A percentile compares a stretch with the other conserved stretches of the same genome.
Conservation (phyloP, 2,888 invertebrate genomes). For the Agrilus biguttatus region DNA sequence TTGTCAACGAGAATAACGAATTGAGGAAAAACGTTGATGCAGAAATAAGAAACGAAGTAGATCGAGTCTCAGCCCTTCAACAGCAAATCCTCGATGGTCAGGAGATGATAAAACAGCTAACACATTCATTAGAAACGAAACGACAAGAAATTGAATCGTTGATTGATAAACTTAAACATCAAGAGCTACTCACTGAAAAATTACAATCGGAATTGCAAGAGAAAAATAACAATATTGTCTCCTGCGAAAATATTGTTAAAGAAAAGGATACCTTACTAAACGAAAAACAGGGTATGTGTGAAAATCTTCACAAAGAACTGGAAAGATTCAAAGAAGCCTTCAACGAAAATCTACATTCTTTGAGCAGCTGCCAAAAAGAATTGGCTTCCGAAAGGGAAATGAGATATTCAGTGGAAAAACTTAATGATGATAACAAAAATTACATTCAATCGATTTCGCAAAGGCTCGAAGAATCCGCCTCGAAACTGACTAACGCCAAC, state of each 20-base stretch:
- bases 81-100: conserved; percentile 24
- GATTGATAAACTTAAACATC: conserved; percentile 10
- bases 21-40: conserved; percentile 28
- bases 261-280: conserved; percentile 1
- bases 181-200: conserved; percentile 7
- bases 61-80: conserved; percentile 24
- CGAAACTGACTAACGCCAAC: no score
- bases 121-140: conserved; percentile 16
- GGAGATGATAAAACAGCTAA: conserved; percentile 20
- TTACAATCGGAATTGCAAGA: conserved; percentile 1
- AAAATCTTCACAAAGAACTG: no score
- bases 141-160: conserved; percentile 7
- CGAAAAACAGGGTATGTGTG: background rate
- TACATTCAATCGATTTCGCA: no score
- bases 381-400: no score
- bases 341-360: no score
- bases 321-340: no score
- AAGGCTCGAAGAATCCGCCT: no score
- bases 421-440: no score
- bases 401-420: no score
- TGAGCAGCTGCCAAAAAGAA: no score
- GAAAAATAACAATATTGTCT: conserved; percentile 1
- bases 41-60: conserved; percentile 27
- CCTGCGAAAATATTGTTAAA: background rate
- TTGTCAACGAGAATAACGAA: conserved; percentile 29